Percentiles rank a stretch among this genome's conserved stretches.
phyloP scores from a whole-genome alignment of 2,113 vertebrate species.

The Oreochromis spilurus region DNA sequence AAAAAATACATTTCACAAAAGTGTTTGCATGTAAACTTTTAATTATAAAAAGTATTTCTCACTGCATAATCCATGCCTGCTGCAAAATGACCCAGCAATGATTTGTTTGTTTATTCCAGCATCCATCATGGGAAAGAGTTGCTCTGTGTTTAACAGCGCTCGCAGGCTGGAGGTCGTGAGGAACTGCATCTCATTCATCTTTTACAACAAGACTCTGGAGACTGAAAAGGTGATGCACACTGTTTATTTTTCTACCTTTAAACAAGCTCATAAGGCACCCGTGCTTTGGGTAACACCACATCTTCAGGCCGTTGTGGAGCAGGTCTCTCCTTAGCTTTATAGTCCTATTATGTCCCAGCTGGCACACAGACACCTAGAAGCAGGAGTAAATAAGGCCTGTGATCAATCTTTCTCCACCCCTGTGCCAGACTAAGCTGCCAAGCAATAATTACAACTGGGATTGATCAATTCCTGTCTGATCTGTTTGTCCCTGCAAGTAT shows the following conservation, averaged over 20 bases:
- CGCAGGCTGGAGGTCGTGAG: conserved; percentile 95
- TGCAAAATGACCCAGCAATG: not conserved
- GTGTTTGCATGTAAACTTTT: not conserved
- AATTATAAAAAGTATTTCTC: not conserved
- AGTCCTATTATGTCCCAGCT: conserved; percentile 29
- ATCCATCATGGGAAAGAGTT: conserved; percentile 86
- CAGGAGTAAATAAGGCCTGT: not conserved
- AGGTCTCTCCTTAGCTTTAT: not conserved
- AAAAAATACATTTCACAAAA: not conserved
- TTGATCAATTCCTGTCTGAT: not conserved
- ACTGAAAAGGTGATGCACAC: conserved; percentile 89
- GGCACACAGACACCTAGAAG: not conserved
- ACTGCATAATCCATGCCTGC: not conserved
- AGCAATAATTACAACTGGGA: not conserved
- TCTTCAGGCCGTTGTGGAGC: not conserved
- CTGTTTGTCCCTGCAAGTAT: not conserved
- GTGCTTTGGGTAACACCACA: not conserved
- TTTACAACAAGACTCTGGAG: conserved; percentile 95
- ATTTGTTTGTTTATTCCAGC: conserved; percentile 67
- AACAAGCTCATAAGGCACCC: not conserved
- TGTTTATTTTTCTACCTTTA: conserved; percentile 25
- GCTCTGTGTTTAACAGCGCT: conserved; percentile 93
- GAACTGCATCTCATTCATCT: conserved; percentile 91
- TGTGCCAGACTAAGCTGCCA: conserved; percentile 1
- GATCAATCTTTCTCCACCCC: not conserved